Conservation (phyloP, 2,888 invertebrate genomes). For the Euphydryas editha region DNA sequence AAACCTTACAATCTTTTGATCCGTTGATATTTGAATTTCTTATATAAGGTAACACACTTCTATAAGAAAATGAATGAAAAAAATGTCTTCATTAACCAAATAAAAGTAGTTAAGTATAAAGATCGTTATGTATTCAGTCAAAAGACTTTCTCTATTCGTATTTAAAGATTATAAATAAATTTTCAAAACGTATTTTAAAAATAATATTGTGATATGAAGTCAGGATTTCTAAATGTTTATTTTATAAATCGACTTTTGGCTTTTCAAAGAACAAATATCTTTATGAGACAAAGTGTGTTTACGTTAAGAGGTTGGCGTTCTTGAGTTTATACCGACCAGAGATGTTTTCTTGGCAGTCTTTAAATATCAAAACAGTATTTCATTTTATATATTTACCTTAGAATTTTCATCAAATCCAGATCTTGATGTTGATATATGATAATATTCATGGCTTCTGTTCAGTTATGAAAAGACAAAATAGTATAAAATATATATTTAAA, state of each 20-base stretch:
- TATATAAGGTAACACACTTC: too few relatives aligned
- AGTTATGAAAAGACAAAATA: too few relatives aligned
- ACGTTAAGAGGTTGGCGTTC: slow-evolving; percentile 22
- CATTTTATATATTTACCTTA: background rate
- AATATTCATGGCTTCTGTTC: background rate
- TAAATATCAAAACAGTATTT: background rate
- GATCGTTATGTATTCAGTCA: background rate
- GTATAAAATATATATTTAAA: too few relatives aligned
- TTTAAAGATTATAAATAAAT: background rate
- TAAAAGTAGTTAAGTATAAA: background rate
- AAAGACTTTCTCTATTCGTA: background rate
- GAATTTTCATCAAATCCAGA: background rate
- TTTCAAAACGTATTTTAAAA: background rate
- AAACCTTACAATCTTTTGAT: too few relatives aligned
- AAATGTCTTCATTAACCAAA: too few relatives aligned
- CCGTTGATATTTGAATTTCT: too few relatives aligned
- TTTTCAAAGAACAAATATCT: slow-evolving; percentile 23
- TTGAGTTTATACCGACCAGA: slow-evolving; percentile 8
- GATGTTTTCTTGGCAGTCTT: slow-evolving; percentile 8
- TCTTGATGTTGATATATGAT: background rate
- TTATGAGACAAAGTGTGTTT: slow-evolving; percentile 30
- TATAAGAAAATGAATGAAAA: too few relatives aligned
- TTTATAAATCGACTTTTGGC: slow-evolving; percentile 18
- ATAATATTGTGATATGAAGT: background rate
- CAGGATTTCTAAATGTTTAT: slow-evolving; percentile 10